phyloP scores from a whole-genome alignment of 2,113 vertebrate genomes.

The Carlito syrichta region DNA sequence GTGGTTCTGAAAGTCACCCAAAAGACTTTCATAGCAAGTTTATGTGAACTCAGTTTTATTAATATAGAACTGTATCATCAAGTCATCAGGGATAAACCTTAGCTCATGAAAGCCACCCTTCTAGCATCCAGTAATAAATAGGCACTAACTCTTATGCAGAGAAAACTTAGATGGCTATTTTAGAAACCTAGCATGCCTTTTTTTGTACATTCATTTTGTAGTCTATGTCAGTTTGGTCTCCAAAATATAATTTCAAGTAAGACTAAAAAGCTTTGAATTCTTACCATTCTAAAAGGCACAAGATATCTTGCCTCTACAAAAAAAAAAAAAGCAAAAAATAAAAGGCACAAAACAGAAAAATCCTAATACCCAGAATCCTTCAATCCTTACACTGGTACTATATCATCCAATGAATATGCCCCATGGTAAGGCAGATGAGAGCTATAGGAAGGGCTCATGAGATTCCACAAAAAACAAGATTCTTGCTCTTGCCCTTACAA shows the following conservation, averaged over 20 bases:
- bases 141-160: not conserved
- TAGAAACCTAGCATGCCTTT: not conserved
- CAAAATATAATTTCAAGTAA: constrained; percentile 35
- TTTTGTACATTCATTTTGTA: not conserved
- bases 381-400: not conserved
- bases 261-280: not conserved
- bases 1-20: constrained; percentile 10
- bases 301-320: too few relatives aligned
- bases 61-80: not conserved
- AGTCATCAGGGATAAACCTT: not conserved
- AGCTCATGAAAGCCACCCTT: not conserved
- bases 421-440: not conserved
- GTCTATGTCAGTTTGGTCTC: not conserved
- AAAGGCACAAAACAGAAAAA: constrained; percentile 11
- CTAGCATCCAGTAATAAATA: constrained; percentile 8
- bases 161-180: constrained; percentile 26
- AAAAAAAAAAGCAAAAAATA: not conserved
- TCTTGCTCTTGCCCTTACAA: not conserved
- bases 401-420: not conserved
- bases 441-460: not conserved
- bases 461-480: not conserved
- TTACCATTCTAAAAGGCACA: not conserved
- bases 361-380: not conserved
- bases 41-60: constrained; percentile 28
- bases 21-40: not conserved